Conservation (phyloP, 2,888 invertebrate genomes). For the Listrodromus nycthemerus region DNA sequence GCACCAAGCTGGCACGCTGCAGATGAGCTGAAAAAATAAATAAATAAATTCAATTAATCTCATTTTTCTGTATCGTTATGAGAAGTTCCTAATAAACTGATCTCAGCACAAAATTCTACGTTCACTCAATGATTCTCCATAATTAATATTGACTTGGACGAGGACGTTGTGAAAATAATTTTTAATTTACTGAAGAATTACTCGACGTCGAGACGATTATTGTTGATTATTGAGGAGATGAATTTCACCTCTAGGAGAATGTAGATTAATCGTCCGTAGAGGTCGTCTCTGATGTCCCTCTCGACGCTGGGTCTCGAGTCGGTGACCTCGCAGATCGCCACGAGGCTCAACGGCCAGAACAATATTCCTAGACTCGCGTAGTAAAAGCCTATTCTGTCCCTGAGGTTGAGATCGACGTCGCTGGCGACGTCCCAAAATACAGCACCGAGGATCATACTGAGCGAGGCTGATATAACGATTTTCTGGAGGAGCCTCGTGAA, state of each 20-base stretch:
- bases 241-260: constrained; percentile 91
- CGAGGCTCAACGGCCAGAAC: constrained; percentile 89
- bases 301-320: constrained; percentile 87
- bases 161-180: not conserved
- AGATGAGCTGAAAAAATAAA: constrained; percentile 87
- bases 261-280: constrained; percentile 92
- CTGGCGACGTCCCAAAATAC: constrained; percentile 95
- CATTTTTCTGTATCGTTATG: not conserved
- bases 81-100: too few relatives aligned
- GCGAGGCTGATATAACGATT: constrained; percentile 91
- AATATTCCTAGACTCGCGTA: constrained; percentile 92
- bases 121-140: too few relatives aligned
- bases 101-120: too few relatives aligned
- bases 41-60: not conserved
- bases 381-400: constrained; percentile 94
- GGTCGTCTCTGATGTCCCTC: constrained; percentile 91
- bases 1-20: constrained; percentile 91
- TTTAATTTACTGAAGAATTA: not conserved
- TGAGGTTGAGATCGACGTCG: constrained; percentile 90
- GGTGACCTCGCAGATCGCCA: constrained; percentile 83
- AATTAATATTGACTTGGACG: too few relatives aligned
- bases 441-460: constrained; percentile 94
- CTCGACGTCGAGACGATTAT: not conserved
- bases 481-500: constrained; percentile 92
- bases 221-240: too few relatives aligned